These are phyloP conservation scores for Platycercus adscitus DNA, from an alignment of 2,113 vertebrate species.

Conservation along the genomic window DNA sequence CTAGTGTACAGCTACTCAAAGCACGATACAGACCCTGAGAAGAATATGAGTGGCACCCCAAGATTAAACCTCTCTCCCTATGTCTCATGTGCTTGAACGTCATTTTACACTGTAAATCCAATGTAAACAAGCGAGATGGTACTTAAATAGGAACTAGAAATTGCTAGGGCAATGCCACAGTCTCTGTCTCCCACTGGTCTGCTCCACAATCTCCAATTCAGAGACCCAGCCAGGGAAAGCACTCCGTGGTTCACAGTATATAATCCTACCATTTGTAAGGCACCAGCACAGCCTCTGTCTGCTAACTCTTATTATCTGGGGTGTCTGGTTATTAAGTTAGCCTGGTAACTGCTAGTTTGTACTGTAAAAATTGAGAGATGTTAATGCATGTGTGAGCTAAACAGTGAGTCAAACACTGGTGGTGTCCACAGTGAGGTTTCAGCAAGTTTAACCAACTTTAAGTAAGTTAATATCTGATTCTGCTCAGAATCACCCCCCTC, in stretches of 20 bases:
- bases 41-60: background rate
- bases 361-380: background rate
- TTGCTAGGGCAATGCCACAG: background rate
- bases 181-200: background rate
- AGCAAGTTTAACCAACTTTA: background rate
- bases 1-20: background rate
- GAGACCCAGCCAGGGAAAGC: background rate
- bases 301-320: background rate
- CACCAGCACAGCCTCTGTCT: background rate
- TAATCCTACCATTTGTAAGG: background rate
- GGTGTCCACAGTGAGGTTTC: background rate
- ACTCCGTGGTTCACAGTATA: background rate
- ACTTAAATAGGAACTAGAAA: background rate
- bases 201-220: background rate
- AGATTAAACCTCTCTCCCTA: background rate
- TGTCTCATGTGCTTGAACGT: background rate
- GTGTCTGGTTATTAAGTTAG: background rate
- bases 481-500: background rate
- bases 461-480: background rate
- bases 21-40: background rate
- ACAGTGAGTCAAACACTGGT: background rate
- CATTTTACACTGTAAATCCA: background rate
- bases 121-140: background rate
- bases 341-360: background rate
- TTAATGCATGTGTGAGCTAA: background rate